Base-by-base conservation (phyloP, 2,888 invertebrate genomes). In the Nomada lathburiana region DNA sequence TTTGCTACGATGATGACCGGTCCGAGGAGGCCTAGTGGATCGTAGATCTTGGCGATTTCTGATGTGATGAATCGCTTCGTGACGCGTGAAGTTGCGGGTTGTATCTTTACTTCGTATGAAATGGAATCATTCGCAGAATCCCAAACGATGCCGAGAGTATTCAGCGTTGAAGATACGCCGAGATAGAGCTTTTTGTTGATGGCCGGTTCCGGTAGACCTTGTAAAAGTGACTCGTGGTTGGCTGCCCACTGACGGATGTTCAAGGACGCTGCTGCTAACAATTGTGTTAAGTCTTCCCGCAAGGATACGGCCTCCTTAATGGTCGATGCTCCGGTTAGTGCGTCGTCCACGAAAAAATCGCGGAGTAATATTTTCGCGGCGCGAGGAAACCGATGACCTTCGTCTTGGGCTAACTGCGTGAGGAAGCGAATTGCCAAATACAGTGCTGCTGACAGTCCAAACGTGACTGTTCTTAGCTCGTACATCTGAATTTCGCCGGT, bases 1-100 rank as follows among this genome's bases (percentile, higher is more conserved):
- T 69, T 69, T 1, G 59, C 26, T 0, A 16, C 18, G 3, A 52
- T 29, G 2, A 86, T 73, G 0, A 86, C 80, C 44, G 86, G 88
- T 10, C 76, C 81, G 1, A 88, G 67, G 10, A 87, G 64, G 1
- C 87, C 89, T 0, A 88, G 18, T 0, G 86, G 89, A 20, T 88
- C 87, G 50, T 82, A 90, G 1, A 87, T 85, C 57, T 75, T 84
- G 0, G 86, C 85, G 10, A 84, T 83, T n/a, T 86, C 81, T 2
- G 86, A 87, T 7, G 29, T 29, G 53, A 53, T 53, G n/a, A 53
- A 18, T 7, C 67, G 67, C 4, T 68, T 68, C 0, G 55, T 68
- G 16, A 68, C 2, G 42, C 23, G 20, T 2, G 26, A 10, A 5
- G 50, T 11, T 5, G 47, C 3, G 2, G 29, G 16, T 1, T 1